Evolutionary conservation across 53 echinoderm and acorn worm species (phyloP).

Genomic region (Glandiceps talaboti): DNA sequence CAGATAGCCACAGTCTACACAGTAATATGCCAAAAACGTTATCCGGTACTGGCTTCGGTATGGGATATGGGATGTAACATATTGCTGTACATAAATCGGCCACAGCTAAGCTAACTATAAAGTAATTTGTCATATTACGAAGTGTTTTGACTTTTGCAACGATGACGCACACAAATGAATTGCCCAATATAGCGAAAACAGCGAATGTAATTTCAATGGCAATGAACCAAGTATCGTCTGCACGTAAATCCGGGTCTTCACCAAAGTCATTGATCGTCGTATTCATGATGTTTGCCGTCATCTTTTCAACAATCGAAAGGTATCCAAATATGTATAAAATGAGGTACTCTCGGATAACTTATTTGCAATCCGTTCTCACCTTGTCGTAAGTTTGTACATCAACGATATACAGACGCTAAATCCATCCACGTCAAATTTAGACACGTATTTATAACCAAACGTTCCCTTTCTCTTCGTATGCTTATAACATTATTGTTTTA

Average conservation of each 20-base stretch:
- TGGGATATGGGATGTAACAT: neutral
- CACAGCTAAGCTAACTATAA: neutral
- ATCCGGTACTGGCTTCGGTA: neutral
- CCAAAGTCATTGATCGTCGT: neutral
- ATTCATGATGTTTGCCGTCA: too few species aligned
- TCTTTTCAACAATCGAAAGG: too few species aligned
- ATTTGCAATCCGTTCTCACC: too few species aligned
- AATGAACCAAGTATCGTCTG: neutral
- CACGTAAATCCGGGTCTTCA: neutral
- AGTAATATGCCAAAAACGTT: neutral
- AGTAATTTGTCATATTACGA: neutral
- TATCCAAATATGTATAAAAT: too few species aligned
- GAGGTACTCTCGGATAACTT: too few species aligned
- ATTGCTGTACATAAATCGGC: neutral
- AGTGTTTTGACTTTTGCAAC: neutral
- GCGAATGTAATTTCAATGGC: neutral
- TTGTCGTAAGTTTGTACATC: too few species aligned
- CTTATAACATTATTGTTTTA: too few species aligned
- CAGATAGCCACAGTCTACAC: neutral
- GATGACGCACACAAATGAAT: neutral
- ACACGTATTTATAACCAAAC: too few species aligned
- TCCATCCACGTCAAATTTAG: too few species aligned
- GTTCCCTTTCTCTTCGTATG: too few species aligned
- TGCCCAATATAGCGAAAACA: neutral
- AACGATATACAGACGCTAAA: too few species aligned